These are phyloP conservation scores for Pongo abelii DNA, from an alignment of 2,113 vertebrate genomes.

Conservation along the genomic window DNA sequence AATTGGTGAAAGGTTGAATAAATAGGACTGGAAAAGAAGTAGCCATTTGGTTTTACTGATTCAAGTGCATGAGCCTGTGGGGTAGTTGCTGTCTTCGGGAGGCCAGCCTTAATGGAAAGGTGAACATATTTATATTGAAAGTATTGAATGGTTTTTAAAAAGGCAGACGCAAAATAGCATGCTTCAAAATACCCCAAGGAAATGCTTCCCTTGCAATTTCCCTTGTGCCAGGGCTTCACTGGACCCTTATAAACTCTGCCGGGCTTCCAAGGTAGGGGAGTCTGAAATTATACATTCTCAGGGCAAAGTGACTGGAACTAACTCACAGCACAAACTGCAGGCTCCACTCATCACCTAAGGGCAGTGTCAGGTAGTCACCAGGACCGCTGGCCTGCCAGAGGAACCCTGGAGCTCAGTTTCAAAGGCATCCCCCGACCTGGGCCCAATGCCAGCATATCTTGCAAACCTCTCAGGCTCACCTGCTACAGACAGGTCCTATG, in stretches of 20 bases:
- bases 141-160: neutral
- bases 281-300: neutral
- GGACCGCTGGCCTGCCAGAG: no score
- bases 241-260: neutral
- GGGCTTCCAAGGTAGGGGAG: neutral
- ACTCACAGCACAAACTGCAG: neutral
- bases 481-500: neutral
- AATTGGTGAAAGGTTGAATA: neutral
- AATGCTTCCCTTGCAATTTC: neutral
- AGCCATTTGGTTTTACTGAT: neutral
- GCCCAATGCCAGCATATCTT: no score
- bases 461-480: rapidly evolving
- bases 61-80: rapidly evolving
- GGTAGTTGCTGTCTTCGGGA: neutral
- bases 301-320: neutral
- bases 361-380: neutral
- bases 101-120: neutral
- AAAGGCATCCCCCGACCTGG: rapidly evolving
- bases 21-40: neutral
- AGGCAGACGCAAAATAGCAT: neutral
- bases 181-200: neutral
- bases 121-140: neutral
- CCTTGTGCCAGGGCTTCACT: neutral
- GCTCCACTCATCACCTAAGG: neutral
- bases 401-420: neutral